A percentile compares a stretch with the other conserved stretches of the same genome.
Evolutionary conservation across 1,140 invertebrate genomes (phyloP).

Genomic region (Pseudobourletiella spinata): DNA sequence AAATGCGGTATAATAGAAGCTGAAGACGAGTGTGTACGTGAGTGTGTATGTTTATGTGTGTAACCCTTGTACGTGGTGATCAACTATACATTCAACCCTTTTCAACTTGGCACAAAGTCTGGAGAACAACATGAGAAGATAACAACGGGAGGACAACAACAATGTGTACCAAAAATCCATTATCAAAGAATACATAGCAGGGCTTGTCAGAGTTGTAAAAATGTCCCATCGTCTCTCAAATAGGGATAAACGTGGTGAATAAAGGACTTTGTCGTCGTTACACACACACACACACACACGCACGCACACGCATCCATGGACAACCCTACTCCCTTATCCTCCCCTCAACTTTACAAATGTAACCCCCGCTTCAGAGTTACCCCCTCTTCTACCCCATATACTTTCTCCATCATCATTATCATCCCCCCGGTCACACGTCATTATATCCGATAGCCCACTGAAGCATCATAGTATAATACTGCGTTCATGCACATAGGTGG

Average conservation of each 20-base stretch:
- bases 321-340: too few species aligned
- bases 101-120: background rate
- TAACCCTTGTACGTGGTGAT: background rate
- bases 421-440: background rate
- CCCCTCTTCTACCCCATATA: too few species aligned
- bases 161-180: background rate
- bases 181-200: background rate
- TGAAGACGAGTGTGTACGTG: background rate
- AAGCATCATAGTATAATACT: too few species aligned
- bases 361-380: too few species aligned
- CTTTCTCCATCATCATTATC: too few species aligned
- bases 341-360: too few species aligned
- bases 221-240: constrained; percentile 3
- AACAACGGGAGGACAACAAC: background rate
- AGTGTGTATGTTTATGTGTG: background rate
- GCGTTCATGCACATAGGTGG: too few species aligned
- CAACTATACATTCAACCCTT: background rate
- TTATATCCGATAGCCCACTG: too few species aligned
- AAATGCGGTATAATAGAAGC: background rate
- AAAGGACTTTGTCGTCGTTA: constrained; percentile 22
- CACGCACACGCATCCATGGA: too few species aligned
- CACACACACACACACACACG: background rate
- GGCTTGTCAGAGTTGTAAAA: background rate
- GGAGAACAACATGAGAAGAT: background rate
- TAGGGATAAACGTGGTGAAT: constrained; percentile 15